A percentile compares a stretch with the other conserved stretches of the same genome.
These are phyloP conservation scores for Kryptopterus vitreolus DNA, from an alignment of 2,797 vertebrate genomes.

Conservation along the genomic window DNA sequence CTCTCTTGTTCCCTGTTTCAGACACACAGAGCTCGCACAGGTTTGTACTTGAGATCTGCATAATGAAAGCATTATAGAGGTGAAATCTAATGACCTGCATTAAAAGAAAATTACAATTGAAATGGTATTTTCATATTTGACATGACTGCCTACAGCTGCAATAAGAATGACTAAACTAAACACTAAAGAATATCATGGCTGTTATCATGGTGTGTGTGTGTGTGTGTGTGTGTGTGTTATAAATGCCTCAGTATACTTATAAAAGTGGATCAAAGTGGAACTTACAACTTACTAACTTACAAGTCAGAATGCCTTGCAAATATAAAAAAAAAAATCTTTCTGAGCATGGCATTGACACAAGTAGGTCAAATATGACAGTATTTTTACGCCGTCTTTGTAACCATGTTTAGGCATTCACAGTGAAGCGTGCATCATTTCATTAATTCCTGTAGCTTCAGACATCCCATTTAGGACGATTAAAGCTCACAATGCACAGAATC, in stretches of 20 bases:
- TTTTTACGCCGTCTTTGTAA: conserved; percentile 17
- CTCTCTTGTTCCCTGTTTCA: neutral
- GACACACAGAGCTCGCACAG: neutral
- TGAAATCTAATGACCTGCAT: neutral
- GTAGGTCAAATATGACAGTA: conserved; percentile 13
- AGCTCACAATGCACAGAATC: conserved; percentile 37
- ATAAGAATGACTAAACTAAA: neutral
- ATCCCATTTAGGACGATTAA: conserved; percentile 19
- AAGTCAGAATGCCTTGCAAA: conserved; percentile 3
- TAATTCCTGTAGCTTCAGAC: conserved; percentile 26
- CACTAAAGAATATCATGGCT: neutral
- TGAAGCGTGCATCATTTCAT: conserved; percentile 45
- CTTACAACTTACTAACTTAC: neutral
- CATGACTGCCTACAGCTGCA: neutral
- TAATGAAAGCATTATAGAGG: neutral
- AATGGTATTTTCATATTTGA: neutral
- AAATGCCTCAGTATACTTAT: conserved; percentile 2
- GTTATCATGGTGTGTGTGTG: neutral
- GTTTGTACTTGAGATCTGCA: neutral
- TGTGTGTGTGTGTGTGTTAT: no score
- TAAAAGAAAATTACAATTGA: neutral
- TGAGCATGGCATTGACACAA: neutral
- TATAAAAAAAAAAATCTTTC: neutral
- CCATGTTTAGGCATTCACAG: conserved; percentile 10
- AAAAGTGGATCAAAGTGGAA: neutral